phyloP scores from a whole-genome alignment of 2,888 invertebrate genomes.

The Cataglyphis altisquamis region DNA sequence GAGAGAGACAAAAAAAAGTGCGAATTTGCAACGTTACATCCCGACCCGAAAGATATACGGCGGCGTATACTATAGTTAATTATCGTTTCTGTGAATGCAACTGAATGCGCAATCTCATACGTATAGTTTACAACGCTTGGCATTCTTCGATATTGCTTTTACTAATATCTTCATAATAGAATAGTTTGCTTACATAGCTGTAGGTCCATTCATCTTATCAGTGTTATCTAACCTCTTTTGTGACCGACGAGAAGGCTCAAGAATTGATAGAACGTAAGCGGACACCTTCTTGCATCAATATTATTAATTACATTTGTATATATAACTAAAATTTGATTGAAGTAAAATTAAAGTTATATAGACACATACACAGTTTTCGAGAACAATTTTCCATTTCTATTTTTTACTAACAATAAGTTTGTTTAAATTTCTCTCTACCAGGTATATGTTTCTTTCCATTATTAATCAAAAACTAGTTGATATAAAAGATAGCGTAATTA shows the following conservation, averaged over 20 bases:
- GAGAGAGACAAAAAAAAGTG: neutral
- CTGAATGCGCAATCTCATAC: neutral
- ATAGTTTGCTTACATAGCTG: neutral
- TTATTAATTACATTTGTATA: conserved; percentile 5
- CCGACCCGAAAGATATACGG: conserved; percentile 22
- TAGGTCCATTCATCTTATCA: conserved; percentile 25
- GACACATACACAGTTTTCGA: neutral
- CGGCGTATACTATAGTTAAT: conserved; percentile 36
- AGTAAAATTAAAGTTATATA: neutral
- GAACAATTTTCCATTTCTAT: neutral
- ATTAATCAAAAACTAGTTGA: neutral
- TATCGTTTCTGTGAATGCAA: conserved; percentile 48
- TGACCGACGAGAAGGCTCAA: neutral
- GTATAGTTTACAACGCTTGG: conserved; percentile 12
- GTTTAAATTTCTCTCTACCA: neutral
- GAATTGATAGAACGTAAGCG: neutral
- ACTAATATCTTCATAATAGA: conserved; percentile 27
- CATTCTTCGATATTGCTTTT: conserved; percentile 32
- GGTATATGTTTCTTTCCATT: neutral
- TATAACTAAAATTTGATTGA: conserved; percentile 4
- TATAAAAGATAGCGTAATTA: neutral
- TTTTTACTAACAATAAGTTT: neutral
- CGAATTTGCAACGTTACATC: conserved; percentile 26
- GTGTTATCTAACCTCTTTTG: neutral
- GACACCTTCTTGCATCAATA: neutral